Percentiles rank a stretch among this genome's conserved stretches.
phyloP scores from a whole-genome alignment of 2,888 invertebrate species.

The Acanthoscelides obtectus region DNA sequence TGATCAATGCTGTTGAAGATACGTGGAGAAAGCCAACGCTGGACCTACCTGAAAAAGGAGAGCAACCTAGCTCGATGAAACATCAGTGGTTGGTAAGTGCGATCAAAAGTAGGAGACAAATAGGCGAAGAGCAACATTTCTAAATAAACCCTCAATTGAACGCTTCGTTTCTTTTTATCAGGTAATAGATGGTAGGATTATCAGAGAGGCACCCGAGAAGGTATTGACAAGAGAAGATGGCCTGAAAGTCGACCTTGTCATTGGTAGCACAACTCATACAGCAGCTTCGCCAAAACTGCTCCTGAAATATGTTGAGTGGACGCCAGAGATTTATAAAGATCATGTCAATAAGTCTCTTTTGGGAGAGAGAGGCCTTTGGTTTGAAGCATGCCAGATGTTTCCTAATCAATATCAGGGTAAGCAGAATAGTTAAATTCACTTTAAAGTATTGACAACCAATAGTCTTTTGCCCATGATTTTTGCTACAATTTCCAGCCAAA shows the following conservation, averaged over 20 bases:
- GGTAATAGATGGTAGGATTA: constrained; percentile 61
- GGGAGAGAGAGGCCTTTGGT: constrained; percentile 59
- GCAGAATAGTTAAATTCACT: too few species aligned
- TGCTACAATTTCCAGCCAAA: too few species aligned
- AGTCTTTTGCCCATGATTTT: too few species aligned
- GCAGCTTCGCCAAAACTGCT: constrained; percentile 60
- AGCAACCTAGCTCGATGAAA: constrained; percentile 52
- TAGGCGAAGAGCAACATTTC: too few species aligned
- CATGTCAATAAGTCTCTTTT: constrained; percentile 61
- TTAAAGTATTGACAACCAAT: too few species aligned
- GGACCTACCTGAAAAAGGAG: constrained; percentile 52
- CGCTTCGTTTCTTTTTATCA: constrained; percentile 9
- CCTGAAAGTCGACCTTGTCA: constrained; percentile 53
- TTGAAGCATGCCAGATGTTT: constrained; percentile 61
- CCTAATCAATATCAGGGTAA: constrained; percentile 54
- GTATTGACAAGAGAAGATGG: constrained; percentile 54
- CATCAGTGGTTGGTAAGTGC: constrained; percentile 65
- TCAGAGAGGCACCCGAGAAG: constrained; percentile 63
- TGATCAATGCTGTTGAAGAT: constrained; percentile 67
- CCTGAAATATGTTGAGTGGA: constrained; percentile 61
- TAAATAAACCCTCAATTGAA: too few species aligned
- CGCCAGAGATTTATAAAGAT: constrained; percentile 59
- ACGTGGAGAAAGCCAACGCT: constrained; percentile 63
- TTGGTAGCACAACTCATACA: constrained; percentile 72
- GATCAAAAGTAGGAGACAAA: constrained; percentile 26